Evolutionary conservation across 2,888 invertebrate genomes (phyloP).

Genomic region (Archips crataeganus): DNA sequence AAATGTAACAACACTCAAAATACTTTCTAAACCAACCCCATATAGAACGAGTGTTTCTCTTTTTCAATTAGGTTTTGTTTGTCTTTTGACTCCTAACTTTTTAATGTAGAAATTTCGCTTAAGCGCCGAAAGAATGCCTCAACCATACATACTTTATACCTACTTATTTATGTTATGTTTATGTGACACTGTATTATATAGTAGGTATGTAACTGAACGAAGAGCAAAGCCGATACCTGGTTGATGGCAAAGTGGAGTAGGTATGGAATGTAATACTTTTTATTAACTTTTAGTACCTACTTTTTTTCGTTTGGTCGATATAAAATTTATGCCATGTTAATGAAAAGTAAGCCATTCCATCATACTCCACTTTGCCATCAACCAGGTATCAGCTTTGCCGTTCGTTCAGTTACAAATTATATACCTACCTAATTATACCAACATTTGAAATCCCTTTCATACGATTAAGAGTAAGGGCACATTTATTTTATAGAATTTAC

Average conservation of each 20-base stretch:
- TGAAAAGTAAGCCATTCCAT: too few relatives aligned
- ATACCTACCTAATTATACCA: background rate
- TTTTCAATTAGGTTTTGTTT: conserved; percentile 11
- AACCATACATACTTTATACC: background rate
- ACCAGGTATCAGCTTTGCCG: too few relatives aligned
- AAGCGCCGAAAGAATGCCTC: background rate
- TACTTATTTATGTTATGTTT: background rate
- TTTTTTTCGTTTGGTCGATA: too few relatives aligned
- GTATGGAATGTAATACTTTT: too few relatives aligned
- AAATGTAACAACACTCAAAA: background rate
- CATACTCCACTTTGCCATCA: too few relatives aligned
- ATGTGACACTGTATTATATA: background rate
- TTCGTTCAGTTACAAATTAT: too few relatives aligned
- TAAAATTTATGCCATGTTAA: too few relatives aligned
- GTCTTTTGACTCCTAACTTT: conserved; percentile 26
- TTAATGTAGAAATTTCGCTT: conserved; percentile 1
- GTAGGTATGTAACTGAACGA: too few relatives aligned
- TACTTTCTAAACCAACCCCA: background rate
- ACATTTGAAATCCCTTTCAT: background rate
- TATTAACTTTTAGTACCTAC: too few relatives aligned
- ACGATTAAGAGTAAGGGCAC: background rate
- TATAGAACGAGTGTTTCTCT: conserved; percentile 20
- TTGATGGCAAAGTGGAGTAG: too few relatives aligned
- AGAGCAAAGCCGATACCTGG: too few relatives aligned
- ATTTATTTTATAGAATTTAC: background rate